phyloP scores from a whole-genome alignment of 2,888 invertebrate species.

The Brachyopa scutellaris region DNA sequence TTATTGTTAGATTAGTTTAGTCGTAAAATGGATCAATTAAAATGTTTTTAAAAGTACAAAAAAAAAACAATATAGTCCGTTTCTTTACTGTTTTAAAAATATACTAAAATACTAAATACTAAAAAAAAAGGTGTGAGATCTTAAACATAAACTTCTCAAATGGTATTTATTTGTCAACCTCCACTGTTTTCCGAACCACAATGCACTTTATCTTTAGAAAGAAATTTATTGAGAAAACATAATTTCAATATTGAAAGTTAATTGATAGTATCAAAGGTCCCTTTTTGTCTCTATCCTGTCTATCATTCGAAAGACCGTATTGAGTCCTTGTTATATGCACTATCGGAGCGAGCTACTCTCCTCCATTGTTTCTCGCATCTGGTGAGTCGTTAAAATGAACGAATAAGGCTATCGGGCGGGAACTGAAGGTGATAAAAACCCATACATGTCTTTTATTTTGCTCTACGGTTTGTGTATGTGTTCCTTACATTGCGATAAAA shows the following conservation, averaged over 20 bases:
- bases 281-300: constrained; percentile 17
- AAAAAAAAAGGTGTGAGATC: too few species aligned
- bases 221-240: constrained; percentile 16
- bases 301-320: constrained; percentile 42
- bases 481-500: constrained; percentile 51
- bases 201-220: constrained; percentile 4
- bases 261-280: constrained; percentile 52
- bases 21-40: too few species aligned
- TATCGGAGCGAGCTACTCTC: constrained; percentile 35
- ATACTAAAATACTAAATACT: too few species aligned
- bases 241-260: constrained; percentile 52
- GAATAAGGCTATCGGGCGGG: constrained; percentile 69
- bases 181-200: too few species aligned
- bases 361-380: constrained; percentile 55
- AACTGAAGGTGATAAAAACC: constrained; percentile 68
- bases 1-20: too few species aligned
- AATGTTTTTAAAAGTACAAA: too few species aligned
- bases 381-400: constrained; percentile 63
- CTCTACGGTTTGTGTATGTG: constrained; percentile 27
- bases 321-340: constrained; percentile 25
- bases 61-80: too few species aligned
- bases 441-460: constrained; percentile 54
- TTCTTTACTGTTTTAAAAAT: too few species aligned
- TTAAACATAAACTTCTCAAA: too few species aligned
- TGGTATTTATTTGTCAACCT: too few species aligned